phyloP scores from a whole-genome alignment of 2,797 vertebrate species.

The Esox masquinongy region DNA sequence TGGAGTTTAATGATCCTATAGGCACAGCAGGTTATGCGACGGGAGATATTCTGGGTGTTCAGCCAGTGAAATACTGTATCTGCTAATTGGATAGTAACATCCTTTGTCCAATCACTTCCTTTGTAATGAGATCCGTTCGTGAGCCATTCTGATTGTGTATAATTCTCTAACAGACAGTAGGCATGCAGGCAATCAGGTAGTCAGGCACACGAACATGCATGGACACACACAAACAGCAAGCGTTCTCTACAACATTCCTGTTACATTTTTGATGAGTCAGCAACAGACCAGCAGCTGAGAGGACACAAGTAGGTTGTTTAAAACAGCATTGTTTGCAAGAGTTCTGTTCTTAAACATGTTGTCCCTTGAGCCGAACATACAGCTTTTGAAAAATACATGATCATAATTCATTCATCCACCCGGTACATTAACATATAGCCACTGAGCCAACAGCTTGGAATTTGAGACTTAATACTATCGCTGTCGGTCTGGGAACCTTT shows the following conservation, averaged over 20 bases:
- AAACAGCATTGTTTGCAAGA: not conserved
- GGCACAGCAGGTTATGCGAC: not conserved
- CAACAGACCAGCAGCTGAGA: not conserved
- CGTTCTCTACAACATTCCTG: not conserved
- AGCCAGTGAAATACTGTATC: not conserved
- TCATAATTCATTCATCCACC: conserved; percentile 38
- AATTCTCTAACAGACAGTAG: not conserved
- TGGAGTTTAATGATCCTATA: not conserved
- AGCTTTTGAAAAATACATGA: conserved; percentile 1
- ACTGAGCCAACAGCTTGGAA: conserved; percentile 36
- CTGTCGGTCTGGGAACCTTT: conserved; percentile 23
- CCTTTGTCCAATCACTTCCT: not conserved
- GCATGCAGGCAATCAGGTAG: not conserved
- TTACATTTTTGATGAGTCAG: not conserved
- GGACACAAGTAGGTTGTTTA: not conserved
- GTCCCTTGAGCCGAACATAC: not conserved
- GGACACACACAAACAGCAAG: not conserved
- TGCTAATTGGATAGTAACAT: not conserved
- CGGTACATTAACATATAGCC: conserved; percentile 27
- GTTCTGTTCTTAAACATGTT: not conserved
- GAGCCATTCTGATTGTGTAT: not conserved
- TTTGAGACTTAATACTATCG: conserved; percentile 51
- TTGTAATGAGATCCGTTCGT: not conserved
- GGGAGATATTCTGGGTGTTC: not conserved
- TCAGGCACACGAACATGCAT: not conserved